Percentiles rank a stretch among this genome's conserved stretches.
These are phyloP conservation scores for Fundulus diaphanus DNA, from an alignment of 2,797 vertebrate species.

Conservation along the genomic window DNA sequence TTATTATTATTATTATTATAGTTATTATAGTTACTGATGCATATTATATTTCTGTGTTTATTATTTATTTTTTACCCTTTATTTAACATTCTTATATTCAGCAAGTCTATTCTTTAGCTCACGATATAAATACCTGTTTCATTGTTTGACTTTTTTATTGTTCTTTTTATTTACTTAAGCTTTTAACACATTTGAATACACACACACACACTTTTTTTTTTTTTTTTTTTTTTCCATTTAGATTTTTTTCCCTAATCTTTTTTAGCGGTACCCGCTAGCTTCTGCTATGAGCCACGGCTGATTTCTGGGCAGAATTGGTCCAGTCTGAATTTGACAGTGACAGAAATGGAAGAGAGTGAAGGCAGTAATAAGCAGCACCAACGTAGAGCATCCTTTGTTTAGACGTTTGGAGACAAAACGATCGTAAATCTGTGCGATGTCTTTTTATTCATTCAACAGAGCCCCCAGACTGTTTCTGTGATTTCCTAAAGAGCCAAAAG, in stretches of 20 bases:
- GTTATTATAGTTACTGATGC: background rate
- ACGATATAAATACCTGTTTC: background rate
- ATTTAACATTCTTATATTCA: background rate
- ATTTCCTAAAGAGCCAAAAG: slow-evolving; percentile 45
- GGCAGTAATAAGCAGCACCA: background rate
- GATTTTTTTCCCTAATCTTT: background rate
- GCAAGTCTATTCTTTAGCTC: background rate
- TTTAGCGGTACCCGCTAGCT: no score
- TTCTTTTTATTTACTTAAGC: background rate
- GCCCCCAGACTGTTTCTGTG: background rate
- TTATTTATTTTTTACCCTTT: no score
- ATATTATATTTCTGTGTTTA: background rate
- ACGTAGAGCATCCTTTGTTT: background rate
- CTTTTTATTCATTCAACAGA: background rate
- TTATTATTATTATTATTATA: no score
- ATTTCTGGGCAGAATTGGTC: background rate
- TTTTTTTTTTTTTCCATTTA: background rate
- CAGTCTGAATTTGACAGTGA: background rate
- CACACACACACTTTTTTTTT: background rate
- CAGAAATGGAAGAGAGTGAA: background rate
- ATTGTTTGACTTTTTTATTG: no score
- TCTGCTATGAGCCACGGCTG: background rate
- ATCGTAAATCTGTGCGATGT: background rate
- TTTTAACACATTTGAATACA: no score
- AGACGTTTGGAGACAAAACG: background rate